Evolutionary conservation across 2,113 vertebrate species (phyloP), one percentile per base, ranked within the genome.

Genomic region (Hemibagrus wyckioides): DNA sequence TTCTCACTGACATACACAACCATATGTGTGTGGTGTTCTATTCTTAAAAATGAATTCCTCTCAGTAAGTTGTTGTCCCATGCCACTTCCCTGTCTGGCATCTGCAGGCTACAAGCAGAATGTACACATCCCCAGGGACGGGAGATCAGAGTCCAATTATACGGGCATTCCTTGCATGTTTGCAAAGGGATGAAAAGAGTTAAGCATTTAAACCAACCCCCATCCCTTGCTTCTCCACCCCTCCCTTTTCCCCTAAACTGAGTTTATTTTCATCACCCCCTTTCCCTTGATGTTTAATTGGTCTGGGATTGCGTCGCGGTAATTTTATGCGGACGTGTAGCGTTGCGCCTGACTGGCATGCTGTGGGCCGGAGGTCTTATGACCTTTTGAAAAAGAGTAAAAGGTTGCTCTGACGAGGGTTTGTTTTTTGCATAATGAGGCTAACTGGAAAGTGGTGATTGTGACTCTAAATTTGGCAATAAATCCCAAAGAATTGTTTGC

Each of bases 151-250:
- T 86, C 91, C 92, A 93, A 93, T 94, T 93, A 95, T 92, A 41
- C 33, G 69, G 89, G 86, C 92, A 94, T 96, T 95, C 93, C 93
- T 92, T 59, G 56, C 90, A 92, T 94, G 92, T 88, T 92, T 90
- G 83, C 28, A 82, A 86, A 86, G 71, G 85, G 89, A 89, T 89
- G 61, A 91, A 91, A 90, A 91, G 88, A 87, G 63, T 92, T 91
- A 82, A 86, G 87, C 30, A 28, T 87, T 84, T 84, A 63, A 85
- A 33, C 67, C 84, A 25, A 85, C 91, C 82, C 85, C 85, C 52
- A 69, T 82, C 17, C 44, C 67, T 81, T n/a, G 48, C 80, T 41
- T 39, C 84, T 77, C 17, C 50, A 76, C 56, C 90, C 88, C 92
- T 91, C 85, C 85, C 83, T 56, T 82, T 90, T 69, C 61, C 88